These are phyloP conservation scores for Nipponia nippon DNA, from an alignment of 2,113 vertebrate species.

Conservation along the genomic window DNA sequence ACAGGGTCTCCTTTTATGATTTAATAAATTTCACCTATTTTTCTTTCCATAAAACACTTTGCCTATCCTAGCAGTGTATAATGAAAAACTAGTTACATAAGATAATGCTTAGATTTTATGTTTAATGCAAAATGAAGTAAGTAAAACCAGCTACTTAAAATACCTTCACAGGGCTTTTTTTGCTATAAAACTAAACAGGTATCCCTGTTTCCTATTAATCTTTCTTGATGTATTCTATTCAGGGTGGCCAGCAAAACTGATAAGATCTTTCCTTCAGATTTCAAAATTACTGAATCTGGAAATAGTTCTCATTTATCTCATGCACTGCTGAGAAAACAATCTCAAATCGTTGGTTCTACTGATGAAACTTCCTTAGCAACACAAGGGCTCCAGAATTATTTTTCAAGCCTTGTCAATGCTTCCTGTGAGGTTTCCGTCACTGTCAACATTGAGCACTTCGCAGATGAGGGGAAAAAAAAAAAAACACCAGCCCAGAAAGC, in stretches of 20 bases:
- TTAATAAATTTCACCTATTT: not conserved
- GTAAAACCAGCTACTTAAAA: not conserved
- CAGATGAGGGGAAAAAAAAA: not conserved
- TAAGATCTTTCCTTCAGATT: conserved; percentile 60
- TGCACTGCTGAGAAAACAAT: conserved; percentile 61
- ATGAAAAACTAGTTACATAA: not conserved
- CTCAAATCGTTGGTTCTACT: conserved; percentile 41
- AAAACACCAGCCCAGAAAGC: not conserved
- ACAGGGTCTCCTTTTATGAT: not conserved
- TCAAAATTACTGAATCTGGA: conserved; percentile 65
- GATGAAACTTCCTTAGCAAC: conserved; percentile 69
- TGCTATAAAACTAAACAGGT: not conserved
- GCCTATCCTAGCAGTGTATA: not conserved
- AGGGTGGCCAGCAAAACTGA: conserved; percentile 48
- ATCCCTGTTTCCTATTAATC: conserved; percentile 26
- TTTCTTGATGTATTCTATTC: conserved; percentile 21
- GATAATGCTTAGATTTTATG: not conserved
- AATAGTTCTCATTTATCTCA: conserved; percentile 65
- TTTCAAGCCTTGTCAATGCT: conserved; percentile 55
- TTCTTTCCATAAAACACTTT: not conserved
- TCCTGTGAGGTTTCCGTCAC: conserved; percentile 60
- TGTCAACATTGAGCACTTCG: not conserved
- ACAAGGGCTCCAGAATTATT: conserved; percentile 57
- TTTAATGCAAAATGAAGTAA: not conserved
- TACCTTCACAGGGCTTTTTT: not conserved